Evolutionary conservation across 2,797 vertebrate genomes (phyloP).

Genomic region (Morelia viridis): DNA sequence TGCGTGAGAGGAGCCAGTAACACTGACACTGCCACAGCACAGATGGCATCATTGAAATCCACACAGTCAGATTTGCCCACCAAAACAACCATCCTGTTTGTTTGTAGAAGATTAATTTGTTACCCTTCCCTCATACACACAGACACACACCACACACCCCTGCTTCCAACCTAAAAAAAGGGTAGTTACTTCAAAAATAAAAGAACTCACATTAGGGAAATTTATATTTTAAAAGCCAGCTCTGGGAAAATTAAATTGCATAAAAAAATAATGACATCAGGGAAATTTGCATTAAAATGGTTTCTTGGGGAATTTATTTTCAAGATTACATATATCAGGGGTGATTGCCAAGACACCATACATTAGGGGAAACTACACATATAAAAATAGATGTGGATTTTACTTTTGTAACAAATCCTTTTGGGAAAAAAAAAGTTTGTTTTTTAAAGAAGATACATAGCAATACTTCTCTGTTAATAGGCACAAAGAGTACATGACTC

Average conservation of each 20-base stretch:
- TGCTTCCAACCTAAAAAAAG: neutral
- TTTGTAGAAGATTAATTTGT: neutral
- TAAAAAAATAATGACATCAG: constrained; percentile 1
- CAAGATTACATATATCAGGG: neutral
- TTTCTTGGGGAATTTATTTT: neutral
- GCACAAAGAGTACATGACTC: too few species aligned
- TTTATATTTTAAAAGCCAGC: neutral
- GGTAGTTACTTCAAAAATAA: neutral
- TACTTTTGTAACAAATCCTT: neutral
- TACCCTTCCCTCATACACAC: neutral
- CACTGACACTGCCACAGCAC: neutral
- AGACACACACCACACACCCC: neutral
- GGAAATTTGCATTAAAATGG: constrained; percentile 5
- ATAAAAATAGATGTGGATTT: neutral
- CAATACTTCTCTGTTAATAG: too few species aligned
- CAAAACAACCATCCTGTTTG: neutral
- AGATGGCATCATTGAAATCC: neutral
- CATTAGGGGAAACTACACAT: neutral
- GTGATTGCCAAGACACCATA: neutral
- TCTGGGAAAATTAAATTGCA: neutral
- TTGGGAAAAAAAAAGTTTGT: neutral
- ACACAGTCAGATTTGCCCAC: neutral
- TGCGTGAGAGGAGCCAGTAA: neutral
- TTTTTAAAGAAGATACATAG: neutral
- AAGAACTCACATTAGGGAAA: neutral